Percentiles rank a stretch among this genome's conserved stretches.
Conservation (phyloP, 2,888 invertebrate genomes). For the Caenorhabditis angaria region DNA sequence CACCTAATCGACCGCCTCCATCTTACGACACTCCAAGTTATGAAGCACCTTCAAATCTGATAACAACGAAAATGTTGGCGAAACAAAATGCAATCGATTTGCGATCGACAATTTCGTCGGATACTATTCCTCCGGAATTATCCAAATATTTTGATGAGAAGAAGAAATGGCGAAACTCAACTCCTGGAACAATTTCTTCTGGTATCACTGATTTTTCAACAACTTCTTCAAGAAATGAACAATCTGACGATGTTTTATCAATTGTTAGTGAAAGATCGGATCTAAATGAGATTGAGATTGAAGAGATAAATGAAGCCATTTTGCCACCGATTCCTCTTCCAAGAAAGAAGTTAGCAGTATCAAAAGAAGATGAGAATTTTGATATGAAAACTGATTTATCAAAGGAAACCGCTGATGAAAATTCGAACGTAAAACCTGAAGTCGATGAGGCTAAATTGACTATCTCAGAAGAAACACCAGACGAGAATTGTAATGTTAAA, state of each 20-base stretch:
- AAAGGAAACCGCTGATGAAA: no score
- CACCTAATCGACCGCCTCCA: constrained; percentile 37
- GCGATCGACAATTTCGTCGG: constrained; percentile 11
- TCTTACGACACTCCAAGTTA: constrained; percentile 37
- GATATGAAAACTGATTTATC: no score
- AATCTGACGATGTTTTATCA: constrained; percentile 13
- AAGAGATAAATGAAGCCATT: constrained; percentile 6
- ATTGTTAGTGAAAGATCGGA: constrained; percentile 21
- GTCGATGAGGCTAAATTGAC: constrained; percentile 12
- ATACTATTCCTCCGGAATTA: constrained; percentile 13
- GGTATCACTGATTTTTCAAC: constrained; percentile 31
- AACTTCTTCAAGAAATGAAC: constrained; percentile 21
- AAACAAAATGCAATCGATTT: constrained; percentile 35
- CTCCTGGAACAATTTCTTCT: constrained; percentile 23
- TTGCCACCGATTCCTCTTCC: constrained; percentile 27
- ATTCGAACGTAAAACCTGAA: constrained; percentile 6
- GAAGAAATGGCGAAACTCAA: constrained; percentile 16
- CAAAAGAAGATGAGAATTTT: no score
- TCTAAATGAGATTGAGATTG: constrained; percentile 6
- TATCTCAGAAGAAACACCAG: constrained; percentile 6
- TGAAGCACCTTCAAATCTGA: constrained; percentile 16
- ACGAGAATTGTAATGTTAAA: constrained; percentile 25
- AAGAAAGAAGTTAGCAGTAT: constrained; percentile 23
- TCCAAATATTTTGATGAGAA: constrained; percentile 16
- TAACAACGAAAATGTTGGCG: constrained; percentile 18